Percentiles rank a stretch among this genome's conserved stretches.
Evolutionary conservation across 2,888 invertebrate species (phyloP).

Genomic region (Diplolepis rosae): DNA sequence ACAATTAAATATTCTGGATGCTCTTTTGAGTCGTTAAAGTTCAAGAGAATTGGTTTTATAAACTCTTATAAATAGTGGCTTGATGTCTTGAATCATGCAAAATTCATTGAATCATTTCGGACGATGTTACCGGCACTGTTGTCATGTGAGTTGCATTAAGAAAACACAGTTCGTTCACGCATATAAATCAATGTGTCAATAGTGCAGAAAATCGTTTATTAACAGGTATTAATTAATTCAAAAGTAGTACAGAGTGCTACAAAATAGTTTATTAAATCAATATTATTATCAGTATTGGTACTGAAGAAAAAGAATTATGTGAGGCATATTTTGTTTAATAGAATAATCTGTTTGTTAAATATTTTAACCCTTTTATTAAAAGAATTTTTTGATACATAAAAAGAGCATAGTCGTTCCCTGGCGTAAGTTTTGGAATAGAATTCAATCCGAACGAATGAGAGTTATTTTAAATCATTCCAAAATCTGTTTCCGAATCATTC

Average conservation of each 20-base stretch:
- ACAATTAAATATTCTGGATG: neutral
- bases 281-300: too few relatives aligned
- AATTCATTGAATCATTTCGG: neutral
- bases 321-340: too few relatives aligned
- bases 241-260: neutral
- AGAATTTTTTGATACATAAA: too few relatives aligned
- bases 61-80: neutral
- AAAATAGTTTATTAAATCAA: neutral
- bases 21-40: neutral
- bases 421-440: too few relatives aligned
- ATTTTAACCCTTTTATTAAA: too few relatives aligned
- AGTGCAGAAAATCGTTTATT: neutral
- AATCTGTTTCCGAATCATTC: too few relatives aligned
- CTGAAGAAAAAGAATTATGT: too few relatives aligned
- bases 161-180: neutral
- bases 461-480: too few relatives aligned
- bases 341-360: too few relatives aligned
- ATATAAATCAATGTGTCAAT: neutral
- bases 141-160: neutral
- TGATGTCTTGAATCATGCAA: slow-evolving; percentile 1
- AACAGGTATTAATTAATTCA: neutral
- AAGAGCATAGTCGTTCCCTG: too few relatives aligned
- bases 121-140: neutral
- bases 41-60: neutral
- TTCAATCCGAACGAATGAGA: too few relatives aligned